phyloP scores from a whole-genome alignment of 2,888 invertebrate species.

The Lithophane socia region DNA sequence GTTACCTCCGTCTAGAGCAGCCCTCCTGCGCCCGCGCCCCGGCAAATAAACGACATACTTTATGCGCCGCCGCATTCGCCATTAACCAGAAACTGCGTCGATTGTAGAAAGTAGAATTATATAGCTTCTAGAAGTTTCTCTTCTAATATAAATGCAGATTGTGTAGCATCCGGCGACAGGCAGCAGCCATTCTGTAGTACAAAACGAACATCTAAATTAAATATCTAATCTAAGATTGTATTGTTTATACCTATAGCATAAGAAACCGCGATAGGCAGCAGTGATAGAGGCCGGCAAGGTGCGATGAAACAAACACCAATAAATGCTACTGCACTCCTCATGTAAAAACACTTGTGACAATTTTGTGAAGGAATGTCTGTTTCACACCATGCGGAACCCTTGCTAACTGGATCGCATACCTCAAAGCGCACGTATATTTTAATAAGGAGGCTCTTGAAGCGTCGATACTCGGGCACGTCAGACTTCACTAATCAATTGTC shows the following conservation, averaged over 20 bases:
- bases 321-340: not conserved
- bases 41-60: conserved; percentile 61
- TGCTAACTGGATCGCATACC: conserved; percentile 16
- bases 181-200: not conserved
- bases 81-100: conserved; percentile 46
- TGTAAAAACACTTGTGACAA: not conserved
- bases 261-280: not conserved
- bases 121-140: conserved; percentile 48
- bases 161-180: conserved; percentile 26
- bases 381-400: conserved; percentile 64
- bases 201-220: conserved; percentile 16
- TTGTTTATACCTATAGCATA: not conserved
- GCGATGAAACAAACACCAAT: not conserved
- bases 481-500: conserved; percentile 80
- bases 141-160: conserved; percentile 34
- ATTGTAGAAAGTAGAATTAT: conserved; percentile 47
- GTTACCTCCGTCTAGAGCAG: conserved; percentile 38
- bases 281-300: not conserved
- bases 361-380: not conserved
- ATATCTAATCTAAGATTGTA: conserved; percentile 28
- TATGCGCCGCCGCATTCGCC: conserved; percentile 39
- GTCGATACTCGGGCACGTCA: conserved; percentile 67
- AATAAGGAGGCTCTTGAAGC: conserved; percentile 72
- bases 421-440: conserved; percentile 56
- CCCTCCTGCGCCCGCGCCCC: conserved; percentile 38